These are phyloP conservation scores for Tridacna gigas DNA, from an alignment of 2,888 invertebrate genomes.

Conservation along the genomic window DNA sequence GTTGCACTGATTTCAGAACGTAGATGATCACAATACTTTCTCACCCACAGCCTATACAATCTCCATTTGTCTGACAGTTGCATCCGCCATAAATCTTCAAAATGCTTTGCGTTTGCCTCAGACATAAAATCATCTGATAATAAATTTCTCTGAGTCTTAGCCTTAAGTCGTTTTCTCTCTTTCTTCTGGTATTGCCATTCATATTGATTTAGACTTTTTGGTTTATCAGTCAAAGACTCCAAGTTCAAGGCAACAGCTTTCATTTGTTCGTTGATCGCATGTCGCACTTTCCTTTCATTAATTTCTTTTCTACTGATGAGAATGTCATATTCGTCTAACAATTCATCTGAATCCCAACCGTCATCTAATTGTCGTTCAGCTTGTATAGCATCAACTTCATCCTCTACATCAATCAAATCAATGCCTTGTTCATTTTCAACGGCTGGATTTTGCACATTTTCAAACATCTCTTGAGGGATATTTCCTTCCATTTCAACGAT, in stretches of 20 bases:
- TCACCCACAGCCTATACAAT: constrained; percentile 83
- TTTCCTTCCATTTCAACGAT: constrained; percentile 59
- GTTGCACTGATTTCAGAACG: constrained; percentile 63
- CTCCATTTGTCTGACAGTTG: constrained; percentile 84
- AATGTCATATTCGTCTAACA: constrained; percentile 22
- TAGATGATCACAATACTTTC: constrained; percentile 61
- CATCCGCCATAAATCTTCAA: constrained; percentile 76
- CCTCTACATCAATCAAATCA: constrained; percentile 64
- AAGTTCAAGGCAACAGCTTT: constrained; percentile 54
- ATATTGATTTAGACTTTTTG: neutral
- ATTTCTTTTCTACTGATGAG: constrained; percentile 10
- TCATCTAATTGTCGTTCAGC: constrained; percentile 60
- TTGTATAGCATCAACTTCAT: constrained; percentile 64
- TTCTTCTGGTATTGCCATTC: constrained; percentile 50
- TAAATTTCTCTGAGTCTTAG: constrained; percentile 58
- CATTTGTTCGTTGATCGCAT: constrained; percentile 34
- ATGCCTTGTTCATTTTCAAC: constrained; percentile 51
- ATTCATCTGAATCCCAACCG: constrained; percentile 55
- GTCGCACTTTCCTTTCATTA: constrained; percentile 7
- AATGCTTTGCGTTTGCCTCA: constrained; percentile 61
- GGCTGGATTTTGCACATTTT: constrained; percentile 33
- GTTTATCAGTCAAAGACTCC: constrained; percentile 34
- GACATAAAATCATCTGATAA: constrained; percentile 66
- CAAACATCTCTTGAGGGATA: constrained; percentile 45
- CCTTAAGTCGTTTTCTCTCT: constrained; percentile 60